phyloP scores from a whole-genome alignment of 1,140 invertebrate genomes.

The roundworm (Caenorhabditis elegans) region DNA sequence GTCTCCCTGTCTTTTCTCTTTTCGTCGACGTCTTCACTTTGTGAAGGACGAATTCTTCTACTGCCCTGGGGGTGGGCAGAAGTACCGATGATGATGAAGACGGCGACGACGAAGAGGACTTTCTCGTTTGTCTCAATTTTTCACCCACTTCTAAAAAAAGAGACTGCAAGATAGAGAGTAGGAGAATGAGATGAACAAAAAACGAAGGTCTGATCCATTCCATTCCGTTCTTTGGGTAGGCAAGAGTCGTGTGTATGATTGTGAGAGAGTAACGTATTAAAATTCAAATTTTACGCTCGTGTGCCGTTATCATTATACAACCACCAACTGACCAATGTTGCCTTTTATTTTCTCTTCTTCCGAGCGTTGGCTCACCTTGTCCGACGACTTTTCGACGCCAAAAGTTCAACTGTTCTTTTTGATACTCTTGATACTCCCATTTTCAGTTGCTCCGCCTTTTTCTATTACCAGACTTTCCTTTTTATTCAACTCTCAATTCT shows the following conservation, averaged over 20 bases:
- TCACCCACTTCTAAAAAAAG: background rate
- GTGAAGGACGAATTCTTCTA: slow-evolving; percentile 7
- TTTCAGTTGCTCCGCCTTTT: background rate
- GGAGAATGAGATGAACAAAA: background rate
- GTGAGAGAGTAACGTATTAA: background rate
- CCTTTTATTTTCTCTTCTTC: too few relatives aligned
- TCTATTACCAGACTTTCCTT: background rate
- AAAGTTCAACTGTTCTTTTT: slow-evolving; percentile 1
- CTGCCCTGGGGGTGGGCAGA: slow-evolving; percentile 15
- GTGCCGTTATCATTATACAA: background rate
- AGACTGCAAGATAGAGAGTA: background rate
- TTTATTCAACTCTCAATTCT: too few relatives aligned
- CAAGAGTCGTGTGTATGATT: background rate
- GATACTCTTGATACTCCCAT: background rate
- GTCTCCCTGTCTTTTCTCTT: background rate
- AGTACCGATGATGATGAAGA: background rate
- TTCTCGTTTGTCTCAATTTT: background rate
- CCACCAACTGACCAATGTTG: slow-evolving; percentile 11
- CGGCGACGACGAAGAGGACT: background rate
- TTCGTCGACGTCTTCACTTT: slow-evolving; percentile 20
- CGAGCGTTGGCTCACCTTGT: too few relatives aligned
- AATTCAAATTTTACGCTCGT: background rate
- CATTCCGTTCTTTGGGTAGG: background rate
- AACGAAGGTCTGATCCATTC: background rate
- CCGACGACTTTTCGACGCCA: background rate